Evolutionary conservation across 2,888 invertebrate genomes (phyloP).

Genomic region (Chaitophorus viminalis): DNA sequence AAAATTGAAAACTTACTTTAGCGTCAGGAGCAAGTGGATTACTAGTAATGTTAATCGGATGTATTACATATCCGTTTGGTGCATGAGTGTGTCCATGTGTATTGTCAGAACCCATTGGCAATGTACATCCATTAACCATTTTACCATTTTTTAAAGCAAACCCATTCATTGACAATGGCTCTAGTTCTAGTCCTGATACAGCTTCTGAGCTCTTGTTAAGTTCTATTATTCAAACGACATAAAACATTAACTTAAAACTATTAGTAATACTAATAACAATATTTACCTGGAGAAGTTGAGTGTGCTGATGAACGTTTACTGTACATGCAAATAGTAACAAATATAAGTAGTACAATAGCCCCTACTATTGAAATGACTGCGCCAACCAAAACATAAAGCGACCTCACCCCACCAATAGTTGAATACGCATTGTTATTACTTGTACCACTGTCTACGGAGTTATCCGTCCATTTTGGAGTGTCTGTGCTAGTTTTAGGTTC

Average conservation of each 20-base stretch:
- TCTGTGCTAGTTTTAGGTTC: conserved; percentile 61
- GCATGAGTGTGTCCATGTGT: conserved; percentile 69
- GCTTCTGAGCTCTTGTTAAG: conserved; percentile 67
- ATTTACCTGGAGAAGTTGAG: conserved; percentile 37
- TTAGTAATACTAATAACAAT: conserved; percentile 1
- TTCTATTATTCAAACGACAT: conserved; percentile 64
- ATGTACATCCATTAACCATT: conserved; percentile 69
- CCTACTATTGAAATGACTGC: conserved; percentile 20
- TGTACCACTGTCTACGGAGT: neutral
- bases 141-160: conserved; percentile 68
- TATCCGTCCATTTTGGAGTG: conserved; percentile 58
- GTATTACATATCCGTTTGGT: conserved; percentile 62
- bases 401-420: conserved; percentile 39
- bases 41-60: conserved; percentile 78
- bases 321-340: conserved; percentile 20
- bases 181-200: conserved; percentile 67
- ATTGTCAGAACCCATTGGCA: conserved; percentile 68
- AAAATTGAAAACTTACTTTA: conserved; percentile 71
- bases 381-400: conserved; percentile 43
- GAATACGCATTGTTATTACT: conserved; percentile 46
- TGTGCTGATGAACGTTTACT: conserved; percentile 36
- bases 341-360: conserved; percentile 23
- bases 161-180: conserved; percentile 65
- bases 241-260: neutral
- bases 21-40: conserved; percentile 80